phyloP scores from a whole-genome alignment of 2,888 invertebrate species.

The Yponomeuta malinellus region DNA sequence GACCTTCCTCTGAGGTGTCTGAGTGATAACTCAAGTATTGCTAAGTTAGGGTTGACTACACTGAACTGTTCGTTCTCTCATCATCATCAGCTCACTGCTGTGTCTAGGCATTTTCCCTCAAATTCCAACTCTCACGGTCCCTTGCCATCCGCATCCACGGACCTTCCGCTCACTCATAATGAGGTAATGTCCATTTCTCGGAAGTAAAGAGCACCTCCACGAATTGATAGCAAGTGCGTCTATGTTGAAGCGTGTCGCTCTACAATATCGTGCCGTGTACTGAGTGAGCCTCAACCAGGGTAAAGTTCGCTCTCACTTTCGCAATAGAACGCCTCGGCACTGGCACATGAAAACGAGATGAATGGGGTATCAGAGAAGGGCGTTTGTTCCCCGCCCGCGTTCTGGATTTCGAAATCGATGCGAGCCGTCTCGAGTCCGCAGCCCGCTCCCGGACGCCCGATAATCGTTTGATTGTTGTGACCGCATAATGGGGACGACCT shows the following conservation, averaged over 20 bases:
- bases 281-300: slow-evolving; percentile 57
- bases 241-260: neutral
- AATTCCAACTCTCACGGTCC: no score
- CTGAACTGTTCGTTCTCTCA: no score
- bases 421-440: slow-evolving; percentile 51
- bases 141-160: no score
- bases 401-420: slow-evolving; percentile 72
- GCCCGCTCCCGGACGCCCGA: slow-evolving; percentile 37
- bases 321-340: slow-evolving; percentile 52
- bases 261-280: slow-evolving; percentile 3
- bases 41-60: no score
- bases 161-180: no score
- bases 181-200: neutral
- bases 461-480: slow-evolving; percentile 63
- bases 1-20: no score
- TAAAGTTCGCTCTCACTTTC: slow-evolving; percentile 73
- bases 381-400: slow-evolving; percentile 66
- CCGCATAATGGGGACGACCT: slow-evolving; percentile 53
- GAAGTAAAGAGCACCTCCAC: neutral
- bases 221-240: neutral
- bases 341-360: slow-evolving; percentile 73
- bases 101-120: no score
- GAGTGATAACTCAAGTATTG: no score
- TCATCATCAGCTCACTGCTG: no score
- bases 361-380: slow-evolving; percentile 63